Evolutionary conservation across 1,140 invertebrate genomes (phyloP), one percentile per base, ranked within the genome.

Genomic region (Homarus americanus): DNA sequence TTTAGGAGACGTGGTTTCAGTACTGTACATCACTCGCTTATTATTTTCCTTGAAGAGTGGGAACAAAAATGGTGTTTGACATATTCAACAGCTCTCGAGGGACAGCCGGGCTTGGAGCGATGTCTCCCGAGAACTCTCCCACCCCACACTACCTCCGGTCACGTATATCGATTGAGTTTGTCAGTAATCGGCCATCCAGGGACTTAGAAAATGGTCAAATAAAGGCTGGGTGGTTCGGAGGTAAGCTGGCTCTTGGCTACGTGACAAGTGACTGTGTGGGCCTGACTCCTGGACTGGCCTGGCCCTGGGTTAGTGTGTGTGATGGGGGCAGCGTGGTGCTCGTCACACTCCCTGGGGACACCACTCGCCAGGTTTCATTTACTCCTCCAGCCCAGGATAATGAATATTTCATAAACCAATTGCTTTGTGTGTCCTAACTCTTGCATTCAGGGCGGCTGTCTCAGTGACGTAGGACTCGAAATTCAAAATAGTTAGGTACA

Each of bases 141-240:
- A 3, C 10, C 63, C 4, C n/a, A 24, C 63, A 32, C 5, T 12
- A 28, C 63, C 63, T 69, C 63, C n/a, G 63, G 12, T 69, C 63
- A 69, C 63, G 63, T 69, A 32, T 32, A 69, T 69, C n/a, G 63
- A 69, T 69, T 69, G 63, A 28, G 63, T 28, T 69, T 69, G n/a
- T 32, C 4, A 63, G 58, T 63, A 63, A 63, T 63, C 20, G 2
- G 5, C 58, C 7, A 15, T 15, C 58, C 58, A 4, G 58, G 58
- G 58, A 63, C 58, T 69, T 32, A 32, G 63, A 28, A 32, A 20
- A 69, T n/a, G 63, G 7, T 28, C 24, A 20, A 32, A 69, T 2
- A 2, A 69, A 5, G 0, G 5, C 4, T 4, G n/a, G 63, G 63
- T 4, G n/a, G 7, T 4, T 20, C 5, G 63, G 63, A 7, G 28